phyloP scores from a whole-genome alignment of 2,797 vertebrate species.

The Enteromius thamalakanensis region DNA sequence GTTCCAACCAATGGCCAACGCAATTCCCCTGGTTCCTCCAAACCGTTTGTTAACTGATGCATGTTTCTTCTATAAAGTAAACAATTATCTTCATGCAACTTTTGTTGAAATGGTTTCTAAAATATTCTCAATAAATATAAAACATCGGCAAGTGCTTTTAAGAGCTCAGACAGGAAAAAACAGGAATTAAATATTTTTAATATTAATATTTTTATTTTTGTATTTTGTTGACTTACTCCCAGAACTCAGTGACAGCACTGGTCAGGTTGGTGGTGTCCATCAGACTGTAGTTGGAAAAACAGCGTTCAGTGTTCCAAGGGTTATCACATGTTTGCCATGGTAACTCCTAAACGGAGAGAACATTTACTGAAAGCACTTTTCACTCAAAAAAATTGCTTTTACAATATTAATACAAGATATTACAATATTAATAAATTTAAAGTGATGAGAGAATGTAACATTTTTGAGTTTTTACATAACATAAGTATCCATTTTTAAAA shows the following conservation, averaged over 20 bases:
- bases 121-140: not conserved
- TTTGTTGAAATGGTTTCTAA: not conserved
- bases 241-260: slow-evolving; percentile 91
- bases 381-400: too few relatives aligned
- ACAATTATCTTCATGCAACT: not conserved
- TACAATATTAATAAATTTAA: not conserved
- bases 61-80: slow-evolving; percentile 83
- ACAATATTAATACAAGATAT: not conserved
- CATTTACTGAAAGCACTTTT: not conserved
- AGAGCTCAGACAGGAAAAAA: not conserved
- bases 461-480: not conserved
- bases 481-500: not conserved
- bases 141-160: not conserved
- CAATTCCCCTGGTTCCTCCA: slow-evolving; percentile 85
- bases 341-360: slow-evolving; percentile 76
- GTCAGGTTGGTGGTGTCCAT: slow-evolving; percentile 88
- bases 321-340: slow-evolving; percentile 91
- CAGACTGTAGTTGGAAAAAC: slow-evolving; percentile 91
- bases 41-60: slow-evolving; percentile 85
- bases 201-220: not conserved
- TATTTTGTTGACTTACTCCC: slow-evolving; percentile 82
- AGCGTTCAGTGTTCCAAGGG: slow-evolving; percentile 87
- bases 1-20: slow-evolving; percentile 90
- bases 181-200: not conserved
- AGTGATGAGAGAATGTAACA: not conserved